Evolutionary conservation across 2,797 vertebrate species (phyloP).

Genomic region (Characodon lateralis): DNA sequence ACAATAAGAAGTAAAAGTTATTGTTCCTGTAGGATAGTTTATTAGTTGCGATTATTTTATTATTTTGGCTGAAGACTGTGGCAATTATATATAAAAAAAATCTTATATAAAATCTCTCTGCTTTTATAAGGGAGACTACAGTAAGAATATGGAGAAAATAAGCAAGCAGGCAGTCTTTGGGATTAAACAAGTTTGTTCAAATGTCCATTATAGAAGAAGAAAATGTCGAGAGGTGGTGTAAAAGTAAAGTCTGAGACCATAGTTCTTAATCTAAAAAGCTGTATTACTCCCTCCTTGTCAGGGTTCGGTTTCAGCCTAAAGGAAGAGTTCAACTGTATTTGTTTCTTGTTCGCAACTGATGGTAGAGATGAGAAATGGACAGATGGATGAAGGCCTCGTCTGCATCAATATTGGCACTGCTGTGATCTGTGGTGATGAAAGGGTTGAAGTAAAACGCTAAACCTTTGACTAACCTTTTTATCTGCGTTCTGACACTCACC

Average conservation of each 20-base stretch:
- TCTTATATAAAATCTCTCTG: neutral
- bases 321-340: neutral
- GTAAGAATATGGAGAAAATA: neutral
- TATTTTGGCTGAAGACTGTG: neutral
- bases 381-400: neutral
- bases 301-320: neutral
- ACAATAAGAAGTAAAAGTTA: neutral
- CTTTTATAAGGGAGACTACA: neutral
- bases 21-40: neutral
- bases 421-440: neutral
- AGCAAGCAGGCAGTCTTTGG: neutral
- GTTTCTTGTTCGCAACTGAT: neutral
- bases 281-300: neutral
- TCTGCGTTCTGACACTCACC: neutral
- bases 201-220: neutral
- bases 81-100: neutral
- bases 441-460: neutral
- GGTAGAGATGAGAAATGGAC: neutral
- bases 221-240: neutral
- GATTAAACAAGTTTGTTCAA: neutral
- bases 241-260: neutral
- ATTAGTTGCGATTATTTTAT: neutral
- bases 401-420: neutral
- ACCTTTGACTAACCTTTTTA: neutral
- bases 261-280: neutral